Base-by-base conservation (phyloP, 2,888 invertebrate genomes). In the Drosophila greeni region DNA sequence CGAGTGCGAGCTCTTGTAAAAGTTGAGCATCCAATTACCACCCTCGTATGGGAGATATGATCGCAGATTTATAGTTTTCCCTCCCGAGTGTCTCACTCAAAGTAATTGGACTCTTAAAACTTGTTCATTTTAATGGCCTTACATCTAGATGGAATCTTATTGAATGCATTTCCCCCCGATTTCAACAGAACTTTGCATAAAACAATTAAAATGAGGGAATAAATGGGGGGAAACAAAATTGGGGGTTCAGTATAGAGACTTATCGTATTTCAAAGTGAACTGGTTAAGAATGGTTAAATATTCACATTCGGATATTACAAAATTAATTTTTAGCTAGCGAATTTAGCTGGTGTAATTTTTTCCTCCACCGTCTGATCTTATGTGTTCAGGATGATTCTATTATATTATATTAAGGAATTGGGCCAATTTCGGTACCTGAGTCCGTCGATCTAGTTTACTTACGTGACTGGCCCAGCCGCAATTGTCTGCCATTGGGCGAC, bases 381-480 rank as follows among this genome's bases (percentile, higher is more conserved):
- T 39, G 3, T 14, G 1, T 9, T n/a, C 14, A 18, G 4, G 0
- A 29, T 29, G 14, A 18, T 5, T 5, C 18, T 14, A 7, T 23
- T 23, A 1, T 39, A 14, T 39, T 39, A 7, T 39, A 20, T 20
- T 39, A 23, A 37, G 24, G 20, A 31, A n/a, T 9, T 16, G 12
- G 12, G n/a, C 12, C 6, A 47, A 5, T 9, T 31, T 16, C 6
- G 18, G 7, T 18, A 23, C 6, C 14, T 24, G 16, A 42, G 26
- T 39, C 9, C 20, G n/a, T 61, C 16, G 29, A 14, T 53, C 9
- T 23, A 26, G 7, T 18, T 43, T 66, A 86, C 86, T 86, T 79
- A 88, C 88, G 84, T 74, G 73, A 86, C 73, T 62, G 80, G 77
- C 43, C 75, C 75, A 49, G 85, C 82, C 45, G 75, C 73, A 37